Conservation (phyloP, 2,797 vertebrate genomes). For the Amblyraja radiata region DNA sequence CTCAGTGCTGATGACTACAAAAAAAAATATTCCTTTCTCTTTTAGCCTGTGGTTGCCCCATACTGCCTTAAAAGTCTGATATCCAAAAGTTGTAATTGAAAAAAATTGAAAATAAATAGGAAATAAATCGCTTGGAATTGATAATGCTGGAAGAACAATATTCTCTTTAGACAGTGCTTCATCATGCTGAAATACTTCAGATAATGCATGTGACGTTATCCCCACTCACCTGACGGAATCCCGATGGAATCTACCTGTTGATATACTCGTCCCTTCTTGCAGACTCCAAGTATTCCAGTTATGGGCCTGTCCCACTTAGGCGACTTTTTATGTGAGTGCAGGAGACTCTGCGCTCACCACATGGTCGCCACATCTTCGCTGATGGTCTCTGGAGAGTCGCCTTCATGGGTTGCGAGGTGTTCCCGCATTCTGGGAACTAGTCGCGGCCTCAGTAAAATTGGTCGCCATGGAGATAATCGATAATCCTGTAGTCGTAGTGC, state of each 20-base stretch:
- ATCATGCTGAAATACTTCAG: background rate
- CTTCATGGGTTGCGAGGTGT: too few species aligned
- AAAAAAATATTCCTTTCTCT: background rate
- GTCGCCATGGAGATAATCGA: too few species aligned
- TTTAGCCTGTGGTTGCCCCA: background rate
- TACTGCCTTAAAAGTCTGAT: background rate
- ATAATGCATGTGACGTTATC: background rate
- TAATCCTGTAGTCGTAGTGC: too few species aligned
- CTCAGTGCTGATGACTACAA: background rate
- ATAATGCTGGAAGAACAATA: too few species aligned
- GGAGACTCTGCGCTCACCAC: too few species aligned
- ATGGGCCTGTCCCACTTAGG: too few species aligned
- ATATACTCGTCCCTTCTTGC: background rate
- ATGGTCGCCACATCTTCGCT: too few species aligned
- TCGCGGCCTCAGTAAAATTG: too few species aligned
- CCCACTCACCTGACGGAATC: background rate
- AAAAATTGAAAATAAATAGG: background rate
- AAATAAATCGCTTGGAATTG: background rate
- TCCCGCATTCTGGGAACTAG: too few species aligned
- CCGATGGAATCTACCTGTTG: background rate
- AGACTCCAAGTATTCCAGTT: background rate
- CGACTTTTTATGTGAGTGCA: too few species aligned
- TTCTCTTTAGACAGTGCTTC: background rate
- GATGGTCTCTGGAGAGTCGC: too few species aligned
- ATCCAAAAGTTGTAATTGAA: background rate